phyloP scores from a whole-genome alignment of 2,113 vertebrate species.

The Rhineura floridana region DNA sequence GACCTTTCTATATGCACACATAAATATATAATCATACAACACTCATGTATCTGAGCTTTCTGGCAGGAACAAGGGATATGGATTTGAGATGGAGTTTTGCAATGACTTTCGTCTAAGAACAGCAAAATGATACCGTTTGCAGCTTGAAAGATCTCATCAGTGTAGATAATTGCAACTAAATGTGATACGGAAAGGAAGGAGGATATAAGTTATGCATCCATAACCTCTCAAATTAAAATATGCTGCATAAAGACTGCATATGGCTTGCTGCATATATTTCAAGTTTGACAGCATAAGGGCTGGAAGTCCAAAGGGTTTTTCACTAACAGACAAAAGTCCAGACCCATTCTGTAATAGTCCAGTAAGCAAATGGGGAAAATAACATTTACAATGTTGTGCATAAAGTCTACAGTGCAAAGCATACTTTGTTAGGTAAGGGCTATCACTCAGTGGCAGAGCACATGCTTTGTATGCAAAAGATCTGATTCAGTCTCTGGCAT shows the following conservation, averaged over 20 bases:
- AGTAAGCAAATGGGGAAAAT: neutral
- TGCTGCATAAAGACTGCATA: neutral
- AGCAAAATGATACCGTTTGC: neutral
- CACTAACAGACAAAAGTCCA: neutral
- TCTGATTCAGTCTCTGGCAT: too few relatives aligned
- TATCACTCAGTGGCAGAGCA: too few relatives aligned
- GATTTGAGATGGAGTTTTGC: neutral
- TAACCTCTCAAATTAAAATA: neutral
- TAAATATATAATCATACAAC: neutral
- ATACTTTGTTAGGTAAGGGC: neutral
- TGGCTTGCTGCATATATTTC: neutral
- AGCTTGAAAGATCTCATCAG: conserved; percentile 21
- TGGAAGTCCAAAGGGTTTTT: neutral
- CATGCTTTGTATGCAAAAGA: too few relatives aligned
- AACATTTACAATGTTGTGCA: neutral
- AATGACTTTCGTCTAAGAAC: neutral
- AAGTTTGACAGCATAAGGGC: neutral
- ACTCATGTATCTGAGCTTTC: neutral
- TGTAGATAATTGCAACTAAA: conserved; percentile 10
- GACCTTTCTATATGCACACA: neutral
- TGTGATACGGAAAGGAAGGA: neutral
- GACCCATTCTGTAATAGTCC: neutral
- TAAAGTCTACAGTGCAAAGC: neutral
- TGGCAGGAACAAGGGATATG: neutral
- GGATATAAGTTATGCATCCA: neutral